A percentile compares a stretch with the other conserved stretches of the same genome.
phyloP scores from a whole-genome alignment of 1,140 invertebrate species.

The Cotesia chilonis region DNA sequence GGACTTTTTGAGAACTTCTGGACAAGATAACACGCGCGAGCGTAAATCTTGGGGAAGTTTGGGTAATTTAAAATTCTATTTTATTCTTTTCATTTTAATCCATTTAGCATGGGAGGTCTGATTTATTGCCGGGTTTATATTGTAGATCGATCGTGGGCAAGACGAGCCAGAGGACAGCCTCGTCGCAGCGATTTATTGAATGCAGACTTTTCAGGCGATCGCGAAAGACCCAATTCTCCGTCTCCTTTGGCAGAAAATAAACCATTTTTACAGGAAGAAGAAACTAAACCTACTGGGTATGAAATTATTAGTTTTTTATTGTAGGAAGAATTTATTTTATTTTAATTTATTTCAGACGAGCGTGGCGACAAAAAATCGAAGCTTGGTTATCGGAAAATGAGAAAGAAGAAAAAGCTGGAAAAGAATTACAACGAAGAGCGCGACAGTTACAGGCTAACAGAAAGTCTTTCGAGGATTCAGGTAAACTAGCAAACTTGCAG shows the following conservation, averaged over 20 bases:
- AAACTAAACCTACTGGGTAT: slow-evolving; percentile 63
- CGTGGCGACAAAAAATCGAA: slow-evolving; percentile 89
- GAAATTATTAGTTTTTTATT: slow-evolving; percentile 16
- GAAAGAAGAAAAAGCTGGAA: slow-evolving; percentile 78
- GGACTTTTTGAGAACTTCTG: slow-evolving; percentile 83
- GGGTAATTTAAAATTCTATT: slow-evolving; percentile 61
- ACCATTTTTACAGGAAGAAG: slow-evolving; percentile 62
- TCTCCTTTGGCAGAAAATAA: slow-evolving; percentile 69
- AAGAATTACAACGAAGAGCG: slow-evolving; percentile 71
- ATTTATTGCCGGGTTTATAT: slow-evolving; percentile 13
- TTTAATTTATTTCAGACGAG: slow-evolving; percentile 50
- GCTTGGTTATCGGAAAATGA: slow-evolving; percentile 90
- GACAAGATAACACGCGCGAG: slow-evolving; percentile 78
- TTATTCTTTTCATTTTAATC: slow-evolving; percentile 10
- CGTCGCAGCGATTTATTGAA: slow-evolving; percentile 72
- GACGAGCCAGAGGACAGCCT: slow-evolving; percentile 78
- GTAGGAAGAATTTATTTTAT: slow-evolving; percentile 43
- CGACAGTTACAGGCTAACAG: slow-evolving; percentile 74
- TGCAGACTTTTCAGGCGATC: slow-evolving; percentile 74
- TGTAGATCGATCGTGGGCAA: slow-evolving; percentile 86
- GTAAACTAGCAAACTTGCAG: slow-evolving; percentile 56
- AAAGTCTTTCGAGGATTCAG: slow-evolving; percentile 83
- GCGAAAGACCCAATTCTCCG: slow-evolving; percentile 79
- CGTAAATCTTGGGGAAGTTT: slow-evolving; percentile 86
- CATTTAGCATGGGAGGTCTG: neutral